Evolutionary conservation across 2,888 invertebrate genomes (phyloP).

Genomic region (Chaitophorus viminalis): DNA sequence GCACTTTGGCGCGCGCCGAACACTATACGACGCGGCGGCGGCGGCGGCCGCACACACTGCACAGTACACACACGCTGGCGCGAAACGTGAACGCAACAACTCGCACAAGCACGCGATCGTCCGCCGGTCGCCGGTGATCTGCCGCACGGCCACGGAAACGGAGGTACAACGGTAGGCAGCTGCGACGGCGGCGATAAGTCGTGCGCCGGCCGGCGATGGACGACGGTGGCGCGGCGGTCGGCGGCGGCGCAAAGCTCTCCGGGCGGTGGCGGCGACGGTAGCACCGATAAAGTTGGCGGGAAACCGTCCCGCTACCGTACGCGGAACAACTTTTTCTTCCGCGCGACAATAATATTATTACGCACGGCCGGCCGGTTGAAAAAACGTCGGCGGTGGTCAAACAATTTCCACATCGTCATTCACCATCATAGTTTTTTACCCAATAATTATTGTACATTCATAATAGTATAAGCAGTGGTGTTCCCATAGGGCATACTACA

Average conservation of each 20-base stretch:
- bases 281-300: not conserved
- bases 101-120: slow-evolving; percentile 36
- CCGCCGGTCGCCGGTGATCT: slow-evolving; percentile 46
- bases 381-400: too few relatives aligned
- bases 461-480: too few relatives aligned
- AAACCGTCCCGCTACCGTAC: not conserved
- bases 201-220: not conserved
- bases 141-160: not conserved
- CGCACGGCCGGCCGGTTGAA: too few relatives aligned
- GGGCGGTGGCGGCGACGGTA: not conserved
- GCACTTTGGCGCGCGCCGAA: not conserved
- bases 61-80: not conserved
- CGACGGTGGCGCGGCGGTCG: not conserved
- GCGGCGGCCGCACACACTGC: not conserved
- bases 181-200: not conserved
- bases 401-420: too few relatives aligned
- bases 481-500: too few relatives aligned
- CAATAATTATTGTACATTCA: too few relatives aligned
- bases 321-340: not conserved
- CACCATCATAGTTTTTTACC: too few relatives aligned
- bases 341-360: too few relatives aligned
- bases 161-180: not conserved
- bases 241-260: not conserved
- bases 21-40: not conserved
- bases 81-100: slow-evolving; percentile 14